These are phyloP conservation scores for Leptogaster cylindrica DNA, from an alignment of 2,888 invertebrate species.

Conservation along the genomic window DNA sequence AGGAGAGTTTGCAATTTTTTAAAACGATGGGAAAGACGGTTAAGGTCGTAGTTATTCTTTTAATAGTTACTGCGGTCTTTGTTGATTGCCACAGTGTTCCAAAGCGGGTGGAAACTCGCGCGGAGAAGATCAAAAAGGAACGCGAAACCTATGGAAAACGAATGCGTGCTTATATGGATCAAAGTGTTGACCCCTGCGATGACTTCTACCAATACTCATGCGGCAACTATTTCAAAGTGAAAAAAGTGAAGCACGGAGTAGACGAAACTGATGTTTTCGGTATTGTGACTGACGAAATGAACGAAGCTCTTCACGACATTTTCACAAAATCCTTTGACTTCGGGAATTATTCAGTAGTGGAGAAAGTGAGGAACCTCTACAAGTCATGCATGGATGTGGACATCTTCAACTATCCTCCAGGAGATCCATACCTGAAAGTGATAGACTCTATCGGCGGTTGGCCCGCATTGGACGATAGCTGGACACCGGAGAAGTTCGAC, in stretches of 20 bases:
- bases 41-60: too few relatives aligned
- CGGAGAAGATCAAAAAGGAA: slow-evolving; percentile 65
- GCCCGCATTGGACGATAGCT: slow-evolving; percentile 37
- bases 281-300: slow-evolving; percentile 1
- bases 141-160: slow-evolving; percentile 70
- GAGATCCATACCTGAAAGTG: slow-evolving; percentile 8
- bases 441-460: slow-evolving; percentile 18
- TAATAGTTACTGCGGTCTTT: too few relatives aligned
- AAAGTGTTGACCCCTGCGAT: slow-evolving; percentile 73
- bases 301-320: not conserved
- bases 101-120: slow-evolving; percentile 55
- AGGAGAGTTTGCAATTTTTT: too few relatives aligned
- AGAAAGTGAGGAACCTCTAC: slow-evolving; percentile 51
- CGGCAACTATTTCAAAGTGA: slow-evolving; percentile 67
- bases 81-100: too few relatives aligned
- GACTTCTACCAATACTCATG: slow-evolving; percentile 87
- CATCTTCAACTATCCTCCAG: slow-evolving; percentile 17
- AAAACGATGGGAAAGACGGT: too few relatives aligned
- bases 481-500: slow-evolving; percentile 47
- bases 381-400: slow-evolving; percentile 23
- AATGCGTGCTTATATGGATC: slow-evolving; percentile 81
- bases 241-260: slow-evolving; percentile 3
- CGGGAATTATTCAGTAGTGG: slow-evolving; percentile 64
- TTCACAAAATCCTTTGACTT: slow-evolving; percentile 38
- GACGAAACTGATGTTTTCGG: not conserved